These are phyloP conservation scores for Galago senegalensis DNA, from an alignment of 2,797 vertebrate genomes.

Conservation along the genomic window DNA sequence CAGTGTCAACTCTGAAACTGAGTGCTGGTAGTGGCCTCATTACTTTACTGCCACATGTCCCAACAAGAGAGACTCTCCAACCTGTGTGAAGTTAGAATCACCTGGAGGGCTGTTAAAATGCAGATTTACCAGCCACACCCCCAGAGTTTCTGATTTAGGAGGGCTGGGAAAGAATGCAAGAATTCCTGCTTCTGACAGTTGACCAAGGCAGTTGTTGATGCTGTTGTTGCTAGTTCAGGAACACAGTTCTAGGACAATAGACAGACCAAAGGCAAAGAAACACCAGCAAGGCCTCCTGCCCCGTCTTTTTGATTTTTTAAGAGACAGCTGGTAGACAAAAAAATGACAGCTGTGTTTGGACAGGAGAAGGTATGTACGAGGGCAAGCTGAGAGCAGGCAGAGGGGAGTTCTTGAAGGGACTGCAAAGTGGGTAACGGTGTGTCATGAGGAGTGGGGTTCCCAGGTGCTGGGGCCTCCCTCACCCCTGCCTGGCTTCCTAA, in stretches of 20 bases:
- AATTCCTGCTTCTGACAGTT: background rate
- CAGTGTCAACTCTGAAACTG: background rate
- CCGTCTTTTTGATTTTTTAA: background rate
- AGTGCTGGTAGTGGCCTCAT: background rate
- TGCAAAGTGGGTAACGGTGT: background rate
- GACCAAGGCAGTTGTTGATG: background rate
- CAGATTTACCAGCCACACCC: background rate
- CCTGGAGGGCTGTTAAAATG: background rate
- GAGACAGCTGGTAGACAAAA: background rate
- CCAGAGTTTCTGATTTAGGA: background rate
- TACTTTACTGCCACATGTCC: background rate
- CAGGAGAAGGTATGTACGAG: background rate
- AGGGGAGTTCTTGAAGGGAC: background rate
- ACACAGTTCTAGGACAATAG: background rate
- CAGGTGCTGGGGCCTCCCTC: background rate
- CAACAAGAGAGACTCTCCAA: background rate
- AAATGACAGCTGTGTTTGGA: background rate
- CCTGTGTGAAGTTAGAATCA: background rate
- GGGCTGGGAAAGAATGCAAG: background rate
- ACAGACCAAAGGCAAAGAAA: background rate
- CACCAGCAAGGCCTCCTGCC: background rate
- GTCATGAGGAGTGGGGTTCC: background rate
- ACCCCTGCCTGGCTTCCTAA: background rate
- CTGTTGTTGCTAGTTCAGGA: background rate
- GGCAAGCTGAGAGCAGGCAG: background rate